Evolutionary conservation across 2,113 vertebrate species (phyloP).

Genomic region (Anolis carolinensis): DNA sequence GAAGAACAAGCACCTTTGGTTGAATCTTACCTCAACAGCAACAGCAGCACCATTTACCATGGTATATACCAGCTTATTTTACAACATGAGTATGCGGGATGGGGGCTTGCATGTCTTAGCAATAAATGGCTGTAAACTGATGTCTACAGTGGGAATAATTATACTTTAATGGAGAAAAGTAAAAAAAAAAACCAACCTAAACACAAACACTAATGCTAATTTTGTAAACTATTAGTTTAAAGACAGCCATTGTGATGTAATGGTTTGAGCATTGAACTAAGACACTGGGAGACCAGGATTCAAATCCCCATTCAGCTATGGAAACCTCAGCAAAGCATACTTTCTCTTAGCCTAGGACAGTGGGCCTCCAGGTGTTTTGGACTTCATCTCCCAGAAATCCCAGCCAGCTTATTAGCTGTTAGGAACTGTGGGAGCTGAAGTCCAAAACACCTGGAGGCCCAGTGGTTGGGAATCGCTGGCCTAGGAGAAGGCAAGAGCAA

Average conservation of each 20-base stretch:
- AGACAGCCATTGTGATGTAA: background rate
- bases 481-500: background rate
- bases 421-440: too few species aligned
- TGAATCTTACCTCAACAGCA: slow-evolving; percentile 95
- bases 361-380: too few species aligned
- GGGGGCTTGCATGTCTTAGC: background rate
- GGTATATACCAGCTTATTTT: slow-evolving; percentile 74
- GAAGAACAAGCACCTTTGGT: slow-evolving; percentile 97
- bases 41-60: slow-evolving; percentile 94
- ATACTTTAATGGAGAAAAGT: background rate
- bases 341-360: too few species aligned
- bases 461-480: too few species aligned
- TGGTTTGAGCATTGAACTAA: too few species aligned
- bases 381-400: too few species aligned
- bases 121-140: background rate
- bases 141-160: background rate
- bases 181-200: too few species aligned
- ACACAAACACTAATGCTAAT: background rate
- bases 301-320: too few species aligned
- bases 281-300: too few species aligned
- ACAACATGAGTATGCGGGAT: background rate
- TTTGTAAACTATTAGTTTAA: background rate
- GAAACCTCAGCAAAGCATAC: too few species aligned
- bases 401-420: too few species aligned
- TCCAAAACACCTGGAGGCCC: too few species aligned